Conservation (phyloP, 2,113 vertebrate species). For the Phalacrocorax brasilianus region DNA sequence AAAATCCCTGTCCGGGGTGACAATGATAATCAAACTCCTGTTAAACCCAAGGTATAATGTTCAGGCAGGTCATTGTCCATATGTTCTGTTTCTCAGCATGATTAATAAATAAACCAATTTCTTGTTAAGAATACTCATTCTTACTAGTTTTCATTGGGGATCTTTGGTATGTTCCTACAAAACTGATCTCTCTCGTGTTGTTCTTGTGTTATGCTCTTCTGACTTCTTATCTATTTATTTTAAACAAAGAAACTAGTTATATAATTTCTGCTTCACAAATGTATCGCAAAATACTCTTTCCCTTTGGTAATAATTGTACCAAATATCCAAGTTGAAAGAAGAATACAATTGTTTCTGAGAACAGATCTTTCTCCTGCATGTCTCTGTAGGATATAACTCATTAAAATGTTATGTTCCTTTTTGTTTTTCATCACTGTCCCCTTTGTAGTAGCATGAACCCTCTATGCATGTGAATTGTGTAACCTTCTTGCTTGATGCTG, state of each 20-base stretch:
- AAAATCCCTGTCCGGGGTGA: background rate
- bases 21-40: fast-evolving
- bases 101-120: background rate
- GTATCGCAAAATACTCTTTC: background rate
- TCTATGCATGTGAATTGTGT: background rate
- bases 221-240: background rate
- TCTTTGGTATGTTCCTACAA: background rate
- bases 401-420: background rate
- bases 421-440: constrained; percentile 14
- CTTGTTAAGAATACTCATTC: background rate
- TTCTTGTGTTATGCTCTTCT: background rate
- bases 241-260: background rate
- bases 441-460: background rate
- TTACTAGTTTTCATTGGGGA: background rate
- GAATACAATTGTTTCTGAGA: background rate
- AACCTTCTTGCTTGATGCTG: background rate
- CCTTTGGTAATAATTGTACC: background rate
- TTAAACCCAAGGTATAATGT: background rate
- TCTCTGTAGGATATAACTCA: constrained; percentile 16
- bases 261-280: background rate
- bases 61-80: background rate
- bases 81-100: background rate
- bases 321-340: background rate
- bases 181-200: background rate
- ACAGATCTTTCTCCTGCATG: background rate